Conservation (phyloP, 1,140 invertebrate genomes). For the Anagrus nilaparvatae region DNA sequence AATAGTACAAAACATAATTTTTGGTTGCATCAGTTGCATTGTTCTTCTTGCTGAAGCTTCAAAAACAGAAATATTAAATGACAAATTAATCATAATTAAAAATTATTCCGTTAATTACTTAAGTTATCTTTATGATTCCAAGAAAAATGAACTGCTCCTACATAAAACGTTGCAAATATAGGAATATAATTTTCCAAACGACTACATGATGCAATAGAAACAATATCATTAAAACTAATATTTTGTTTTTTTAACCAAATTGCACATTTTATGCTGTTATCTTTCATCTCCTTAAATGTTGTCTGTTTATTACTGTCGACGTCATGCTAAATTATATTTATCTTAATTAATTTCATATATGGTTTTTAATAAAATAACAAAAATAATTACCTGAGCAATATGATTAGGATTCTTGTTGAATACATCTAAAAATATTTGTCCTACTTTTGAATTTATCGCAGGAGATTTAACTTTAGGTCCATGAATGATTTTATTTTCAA, state of each 20-base stretch:
- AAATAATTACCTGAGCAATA: constrained; percentile 14
- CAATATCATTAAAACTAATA: constrained; percentile 1
- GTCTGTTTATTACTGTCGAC: not conserved
- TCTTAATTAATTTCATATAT: too few species aligned
- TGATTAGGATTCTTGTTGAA: constrained; percentile 14
- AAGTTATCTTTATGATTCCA: not conserved
- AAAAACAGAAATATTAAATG: not conserved
- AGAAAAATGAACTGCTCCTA: not conserved
- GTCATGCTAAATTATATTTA: too few species aligned
- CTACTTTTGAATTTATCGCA: not conserved
- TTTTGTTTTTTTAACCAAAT: constrained; percentile 2
- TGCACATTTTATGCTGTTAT: constrained; percentile 3
- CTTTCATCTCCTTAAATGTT: not conserved
- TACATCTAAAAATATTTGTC: constrained; percentile 9
- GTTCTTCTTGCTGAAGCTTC: constrained; percentile 16
- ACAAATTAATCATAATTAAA: too few species aligned
- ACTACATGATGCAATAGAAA: not conserved
- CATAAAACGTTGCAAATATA: not conserved
- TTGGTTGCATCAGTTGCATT: constrained; percentile 25
- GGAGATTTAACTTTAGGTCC: not conserved
- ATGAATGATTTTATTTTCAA: constrained; percentile 16
- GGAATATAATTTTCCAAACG: not conserved
- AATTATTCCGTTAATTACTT: too few species aligned
- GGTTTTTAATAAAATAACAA: too few species aligned
- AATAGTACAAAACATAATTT: constrained; percentile 27